A percentile compares a stretch with the other conserved stretches of the same genome.
Conservation (phyloP, 2,113 vertebrate genomes). For the Mustela lutreola region DNA sequence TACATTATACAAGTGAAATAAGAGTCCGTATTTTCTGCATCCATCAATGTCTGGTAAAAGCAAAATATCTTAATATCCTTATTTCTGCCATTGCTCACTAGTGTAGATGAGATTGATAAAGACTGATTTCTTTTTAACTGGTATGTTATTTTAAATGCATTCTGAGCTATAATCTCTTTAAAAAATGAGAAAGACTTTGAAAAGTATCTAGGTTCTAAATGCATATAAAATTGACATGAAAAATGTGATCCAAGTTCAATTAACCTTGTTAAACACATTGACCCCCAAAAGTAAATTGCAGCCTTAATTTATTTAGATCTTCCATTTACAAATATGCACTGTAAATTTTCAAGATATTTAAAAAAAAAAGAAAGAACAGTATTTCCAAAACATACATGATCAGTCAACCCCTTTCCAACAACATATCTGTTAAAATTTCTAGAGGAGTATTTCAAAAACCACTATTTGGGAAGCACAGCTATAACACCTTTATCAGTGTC, state of each 20-base stretch:
- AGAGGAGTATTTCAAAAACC: background rate
- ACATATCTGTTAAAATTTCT: background rate
- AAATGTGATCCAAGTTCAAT: background rate
- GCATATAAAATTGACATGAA: background rate
- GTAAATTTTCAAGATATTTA: background rate
- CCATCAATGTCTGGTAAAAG: background rate
- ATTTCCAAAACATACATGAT: background rate
- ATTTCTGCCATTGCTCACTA: background rate
- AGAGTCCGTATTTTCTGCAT: background rate
- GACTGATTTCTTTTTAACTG: background rate
- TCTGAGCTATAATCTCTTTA: background rate
- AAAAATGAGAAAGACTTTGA: conserved; percentile 24
- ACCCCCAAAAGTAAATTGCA: background rate
- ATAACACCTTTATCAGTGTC: background rate
- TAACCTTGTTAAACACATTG: background rate
- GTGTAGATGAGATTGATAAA: background rate
- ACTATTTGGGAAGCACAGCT: background rate
- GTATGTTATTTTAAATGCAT: background rate
- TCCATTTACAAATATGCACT: background rate
- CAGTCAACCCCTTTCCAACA: background rate
- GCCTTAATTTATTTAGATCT: conserved; percentile 15
- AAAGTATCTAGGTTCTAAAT: background rate
- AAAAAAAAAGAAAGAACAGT: background rate
- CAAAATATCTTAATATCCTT: background rate
- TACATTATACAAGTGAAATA: background rate